These are phyloP conservation scores for Chamaea fasciata DNA, from an alignment of 2,113 vertebrate species.

Conservation along the genomic window DNA sequence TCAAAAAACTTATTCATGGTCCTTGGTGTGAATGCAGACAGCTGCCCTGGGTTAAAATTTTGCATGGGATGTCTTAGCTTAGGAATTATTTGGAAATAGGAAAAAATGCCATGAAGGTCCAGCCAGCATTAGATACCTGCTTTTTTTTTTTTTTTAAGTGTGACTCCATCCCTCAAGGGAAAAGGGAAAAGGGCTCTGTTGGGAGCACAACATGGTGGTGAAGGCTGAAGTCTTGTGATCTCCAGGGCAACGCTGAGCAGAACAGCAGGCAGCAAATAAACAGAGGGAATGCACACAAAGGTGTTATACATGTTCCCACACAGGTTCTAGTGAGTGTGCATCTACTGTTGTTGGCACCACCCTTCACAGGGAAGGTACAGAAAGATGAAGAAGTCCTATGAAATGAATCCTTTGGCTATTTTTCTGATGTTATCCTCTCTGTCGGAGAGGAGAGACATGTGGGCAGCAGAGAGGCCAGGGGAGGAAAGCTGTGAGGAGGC, in stretches of 20 bases:
- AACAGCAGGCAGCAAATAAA: neutral
- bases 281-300: neutral
- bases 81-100: neutral
- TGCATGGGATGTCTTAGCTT: neutral
- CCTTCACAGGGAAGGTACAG: neutral
- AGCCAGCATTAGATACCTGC: neutral
- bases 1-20: neutral
- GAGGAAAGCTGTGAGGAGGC: neutral
- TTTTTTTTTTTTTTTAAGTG: neutral
- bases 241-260: neutral
- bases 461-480: neutral
- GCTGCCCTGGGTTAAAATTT: neutral
- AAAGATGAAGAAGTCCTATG: neutral
- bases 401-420: neutral
- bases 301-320: neutral
- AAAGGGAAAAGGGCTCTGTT: neutral
- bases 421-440: neutral
- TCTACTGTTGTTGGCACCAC: neutral
- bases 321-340: neutral
- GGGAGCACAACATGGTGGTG: neutral
- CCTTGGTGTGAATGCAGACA: neutral
- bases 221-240: neutral
- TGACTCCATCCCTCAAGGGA: neutral
- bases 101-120: neutral
- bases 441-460: accelerated